Conservation (phyloP, 2,113 vertebrate genomes). For the Nesoenas mayeri region DNA sequence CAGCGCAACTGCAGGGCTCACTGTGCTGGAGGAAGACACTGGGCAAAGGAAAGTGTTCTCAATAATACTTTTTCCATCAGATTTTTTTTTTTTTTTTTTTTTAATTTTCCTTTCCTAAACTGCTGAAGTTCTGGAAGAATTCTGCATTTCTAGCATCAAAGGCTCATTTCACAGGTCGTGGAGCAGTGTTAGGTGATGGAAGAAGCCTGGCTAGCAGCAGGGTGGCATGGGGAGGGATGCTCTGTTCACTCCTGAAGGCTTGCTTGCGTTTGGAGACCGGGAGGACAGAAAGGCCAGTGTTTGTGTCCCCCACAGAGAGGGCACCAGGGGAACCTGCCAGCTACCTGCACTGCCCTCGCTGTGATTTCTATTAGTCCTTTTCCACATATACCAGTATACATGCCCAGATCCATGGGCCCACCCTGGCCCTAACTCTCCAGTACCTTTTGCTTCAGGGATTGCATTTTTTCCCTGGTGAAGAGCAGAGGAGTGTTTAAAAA, state of each 20-base stretch:
- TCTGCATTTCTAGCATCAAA: not conserved
- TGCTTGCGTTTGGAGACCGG: not conserved
- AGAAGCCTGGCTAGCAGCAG: not conserved
- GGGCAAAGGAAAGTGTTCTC: not conserved
- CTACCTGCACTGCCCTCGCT: accelerated
- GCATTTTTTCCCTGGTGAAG: not conserved
- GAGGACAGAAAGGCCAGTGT: accelerated
- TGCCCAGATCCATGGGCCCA: not conserved
- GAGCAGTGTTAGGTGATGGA: not conserved
- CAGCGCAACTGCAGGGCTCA: not conserved
- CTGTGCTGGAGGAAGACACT: not conserved
- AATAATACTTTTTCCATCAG: not conserved
- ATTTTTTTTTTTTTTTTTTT: not conserved
- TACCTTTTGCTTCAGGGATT: not conserved
- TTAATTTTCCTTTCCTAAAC: not conserved
- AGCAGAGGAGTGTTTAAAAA: not conserved
- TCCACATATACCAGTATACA: too few species aligned
- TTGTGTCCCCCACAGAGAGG: not conserved
- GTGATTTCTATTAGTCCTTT: not conserved
- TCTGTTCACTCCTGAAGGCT: accelerated
- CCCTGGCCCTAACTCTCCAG: not conserved
- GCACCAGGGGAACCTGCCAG: not conserved
- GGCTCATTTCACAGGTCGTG: too few species aligned
- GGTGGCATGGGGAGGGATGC: not conserved
- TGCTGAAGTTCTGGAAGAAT: not conserved